phyloP scores from a whole-genome alignment of 1,140 invertebrate genomes.

The Mycetomoellerius zeteki region DNA sequence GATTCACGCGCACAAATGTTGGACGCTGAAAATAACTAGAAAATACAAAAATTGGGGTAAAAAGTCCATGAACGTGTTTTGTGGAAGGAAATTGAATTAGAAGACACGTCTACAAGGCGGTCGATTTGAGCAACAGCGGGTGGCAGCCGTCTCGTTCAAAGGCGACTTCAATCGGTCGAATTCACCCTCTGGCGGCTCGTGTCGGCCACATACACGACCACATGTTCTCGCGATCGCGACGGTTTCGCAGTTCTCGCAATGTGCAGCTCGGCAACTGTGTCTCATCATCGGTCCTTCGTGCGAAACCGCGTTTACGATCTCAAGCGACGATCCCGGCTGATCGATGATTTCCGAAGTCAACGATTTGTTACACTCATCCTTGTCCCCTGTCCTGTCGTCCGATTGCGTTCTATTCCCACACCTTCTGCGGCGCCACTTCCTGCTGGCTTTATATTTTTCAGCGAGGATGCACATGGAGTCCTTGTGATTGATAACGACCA shows the following conservation, averaged over 20 bases:
- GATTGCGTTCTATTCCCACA: not conserved
- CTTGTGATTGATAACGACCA: slow-evolving; percentile 75
- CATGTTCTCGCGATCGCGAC: slow-evolving; percentile 44
- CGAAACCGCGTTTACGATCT: slow-evolving; percentile 42
- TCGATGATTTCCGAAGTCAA: slow-evolving; percentile 48
- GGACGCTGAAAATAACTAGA: slow-evolving; percentile 29
- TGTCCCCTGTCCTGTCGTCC: slow-evolving; percentile 30
- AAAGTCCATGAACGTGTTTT: not conserved
- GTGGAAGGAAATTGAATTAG: slow-evolving; percentile 40
- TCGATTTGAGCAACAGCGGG: slow-evolving; percentile 55
- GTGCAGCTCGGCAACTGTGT: slow-evolving; percentile 15
- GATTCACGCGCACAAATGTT: not conserved
- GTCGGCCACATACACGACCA: slow-evolving; percentile 31
- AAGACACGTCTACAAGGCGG: slow-evolving; percentile 65
- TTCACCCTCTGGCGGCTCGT: slow-evolving; percentile 41
- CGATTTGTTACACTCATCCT: slow-evolving; percentile 57
- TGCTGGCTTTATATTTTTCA: slow-evolving; percentile 77
- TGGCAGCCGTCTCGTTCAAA: slow-evolving; percentile 47
- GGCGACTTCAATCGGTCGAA: slow-evolving; percentile 50
- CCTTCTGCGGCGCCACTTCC: slow-evolving; percentile 43
- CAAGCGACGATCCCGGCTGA: slow-evolving; percentile 45
- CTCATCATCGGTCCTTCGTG: slow-evolving; percentile 28
- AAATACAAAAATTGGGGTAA: slow-evolving; percentile 47
- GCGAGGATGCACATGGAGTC: slow-evolving; percentile 80
- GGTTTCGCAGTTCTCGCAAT: slow-evolving; percentile 45